Base-by-base conservation (phyloP, 2,888 invertebrate species). In the Chrysodeixis includens region DNA sequence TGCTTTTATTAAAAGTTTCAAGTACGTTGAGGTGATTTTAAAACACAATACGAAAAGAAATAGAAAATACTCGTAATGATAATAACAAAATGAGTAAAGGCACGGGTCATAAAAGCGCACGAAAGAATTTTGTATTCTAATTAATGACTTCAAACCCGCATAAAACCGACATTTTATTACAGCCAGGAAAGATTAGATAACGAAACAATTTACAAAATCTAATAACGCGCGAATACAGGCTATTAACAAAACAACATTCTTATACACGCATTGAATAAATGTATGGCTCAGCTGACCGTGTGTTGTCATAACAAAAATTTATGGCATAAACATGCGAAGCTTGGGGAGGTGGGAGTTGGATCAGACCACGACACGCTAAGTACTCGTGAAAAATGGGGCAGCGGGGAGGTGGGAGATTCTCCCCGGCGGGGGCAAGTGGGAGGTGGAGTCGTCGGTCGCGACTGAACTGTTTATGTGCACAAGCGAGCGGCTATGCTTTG, bases 381-480 rank as follows among this genome's bases (percentile, higher is more conserved):
- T 86, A 84, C 82, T 90, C 81, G 88, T 88, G 90, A 91, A 93
- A 93, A 92, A 91, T 90, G 89, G 90, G 88, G 83, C 87, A 89
- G 79, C 71, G 68, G 62, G 83, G 85, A 77, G 80, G 79, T 65
- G 59, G 76, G 81, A 76, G 74, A 58, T 53, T 67, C 57, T 61
- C 74, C 79, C 81, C 69, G 61, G 54, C 66, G 82, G 75, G 72
- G 55, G 74, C 53, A 60, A 68, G 71, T 71, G 72, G 77, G 73
- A 78, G 69, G 76, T 63, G 80, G 82, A 71, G 78, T 71, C 79
- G 81, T 67, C 79, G 78, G 76, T 76, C 85, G 84, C 84, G 84
- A 82, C 87, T 86, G 84, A 87, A 88, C 88, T 91, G 92, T 92
- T 93, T 93, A 92, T 92, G 88, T 91, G 90, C 88, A 90, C 88